Conservation (phyloP, 2,888 invertebrate genomes). For the Apeira syringaria region DNA sequence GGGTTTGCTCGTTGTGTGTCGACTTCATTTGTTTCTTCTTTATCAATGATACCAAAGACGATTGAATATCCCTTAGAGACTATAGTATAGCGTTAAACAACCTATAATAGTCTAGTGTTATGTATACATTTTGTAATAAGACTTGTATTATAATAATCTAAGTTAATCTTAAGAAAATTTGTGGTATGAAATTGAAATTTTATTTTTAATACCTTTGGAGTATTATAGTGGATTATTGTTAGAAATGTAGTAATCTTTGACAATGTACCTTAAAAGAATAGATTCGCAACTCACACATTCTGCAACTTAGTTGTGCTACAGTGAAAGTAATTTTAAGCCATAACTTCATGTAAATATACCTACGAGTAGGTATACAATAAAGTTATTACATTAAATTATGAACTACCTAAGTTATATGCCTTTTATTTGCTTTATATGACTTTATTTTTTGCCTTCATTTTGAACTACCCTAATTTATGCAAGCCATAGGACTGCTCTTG, state of each 20-base stretch:
- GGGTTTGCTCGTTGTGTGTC: constrained; percentile 48
- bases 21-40: constrained; percentile 63
- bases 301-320: constrained; percentile 67
- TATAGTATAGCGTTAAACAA: constrained; percentile 54
- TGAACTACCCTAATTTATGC: background rate
- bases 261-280: constrained; percentile 33
- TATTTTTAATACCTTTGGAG: constrained; percentile 77
- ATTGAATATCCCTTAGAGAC: constrained; percentile 78
- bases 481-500: too few species aligned
- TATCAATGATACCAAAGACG: constrained; percentile 82
- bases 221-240: constrained; percentile 54
- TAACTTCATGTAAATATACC: constrained; percentile 68
- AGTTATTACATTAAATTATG: constrained; percentile 79
- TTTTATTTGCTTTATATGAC: constrained; percentile 57
- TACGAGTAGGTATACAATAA: constrained; percentile 59
- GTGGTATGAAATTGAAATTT: constrained; percentile 61
- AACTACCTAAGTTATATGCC: constrained; percentile 50
- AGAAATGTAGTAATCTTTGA: constrained; percentile 25
- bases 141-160: constrained; percentile 74
- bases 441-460: background rate
- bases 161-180: constrained; percentile 55
- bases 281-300: constrained; percentile 43
- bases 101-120: too few species aligned
- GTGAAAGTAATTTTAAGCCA: constrained; percentile 64
- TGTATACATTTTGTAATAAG: too few species aligned